Base-by-base conservation (phyloP, 2,888 invertebrate species). In the Ichneumon xanthorius region DNA sequence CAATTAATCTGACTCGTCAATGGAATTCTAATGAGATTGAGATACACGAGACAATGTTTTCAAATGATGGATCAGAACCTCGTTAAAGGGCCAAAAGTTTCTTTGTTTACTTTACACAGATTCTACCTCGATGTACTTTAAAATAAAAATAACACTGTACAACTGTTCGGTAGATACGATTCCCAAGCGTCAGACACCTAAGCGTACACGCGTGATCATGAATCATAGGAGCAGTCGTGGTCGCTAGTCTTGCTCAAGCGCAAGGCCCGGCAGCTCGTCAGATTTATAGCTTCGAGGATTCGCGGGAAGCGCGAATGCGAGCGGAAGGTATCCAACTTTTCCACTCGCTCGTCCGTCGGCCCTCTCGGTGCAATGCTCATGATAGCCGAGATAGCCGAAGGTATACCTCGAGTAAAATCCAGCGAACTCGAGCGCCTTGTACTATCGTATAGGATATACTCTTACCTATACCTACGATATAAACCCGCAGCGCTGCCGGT, bases 201-300 rank as follows among this genome's bases (percentile, higher is more conserved):
- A 76, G 78, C 80, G 67, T 85, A 78, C 88, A 86, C 88, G 88
- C 88, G 89, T 88, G 89, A 91, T 91, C 90, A 91, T 92, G 92
- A 92, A 91, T 92, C 92, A 92, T 91, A 90, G 79, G 82, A 81
- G 87, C 86, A 84, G 53, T 75, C 80, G 48, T 68, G 83, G 88
- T 84, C 89, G 86, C 87, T 89, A 89, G 88, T 89, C 86, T 88
- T 86, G 88, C 88, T 88, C 84, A 61, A 73, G 70, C 37, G 50
- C 65, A 22, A 37, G 40, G 65, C 82, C 84, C 63, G 14, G 88
- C 88, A 87, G 88, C 90, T 90, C 88, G 89, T 89, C 89, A 91
- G 92, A 92, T 92, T 92, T 92, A 92, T 92, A 90, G 91, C 89
- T 85, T 82, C 87, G 87, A 82, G 89, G 86, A 87, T 89, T 89